Base-by-base conservation (phyloP, 1,140 invertebrate genomes). In the Agraylea sexmaculata region DNA sequence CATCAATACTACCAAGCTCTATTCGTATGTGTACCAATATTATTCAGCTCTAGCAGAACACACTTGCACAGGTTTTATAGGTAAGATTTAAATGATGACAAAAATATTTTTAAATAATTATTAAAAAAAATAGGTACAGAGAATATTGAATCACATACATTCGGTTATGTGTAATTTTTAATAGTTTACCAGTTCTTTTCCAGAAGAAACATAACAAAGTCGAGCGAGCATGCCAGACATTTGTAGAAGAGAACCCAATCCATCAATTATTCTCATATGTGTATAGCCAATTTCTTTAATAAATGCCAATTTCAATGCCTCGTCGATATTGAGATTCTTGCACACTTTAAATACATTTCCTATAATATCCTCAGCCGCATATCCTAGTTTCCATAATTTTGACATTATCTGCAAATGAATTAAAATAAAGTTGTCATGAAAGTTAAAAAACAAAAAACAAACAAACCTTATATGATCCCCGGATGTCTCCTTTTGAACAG, bases 281-380 rank as follows among this genome's bases (percentile, higher is more conserved):
- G 87, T 88, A 19, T 83, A 60, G 4, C 92, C 93, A 56, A 97
- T 90, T 74, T 96, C 88, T 74, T 91, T 87, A 38, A 97, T 78
- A 62, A 89, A 92, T 55, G 83, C 77, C 39, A 97, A 67, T 62
- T 88, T 91, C 11, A 89, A 51, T 36, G 73, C 71, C 62, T 95
- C 91, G 32, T 78, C 68, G 47, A 90, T 78, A 28, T 77, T 71
- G 49, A 90, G 69, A 52, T 77, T 85, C 68, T 97, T 97, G 57
- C 82, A 81, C 8, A 97, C 90, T 51, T 87, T 77, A 59, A 96
- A 96, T 33, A 97, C 80, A 61, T 93, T 98, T 38, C 77, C 78
- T 46, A 99, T 87, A 29, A 99, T 88, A 69, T 99, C 94, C 64
- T 98, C 91, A 1, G 90, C 73, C 1, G 91, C 90, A 64, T 98